Evolutionary conservation across 2,888 invertebrate species (phyloP).

Genomic region (Hypomecis atomaria): DNA sequence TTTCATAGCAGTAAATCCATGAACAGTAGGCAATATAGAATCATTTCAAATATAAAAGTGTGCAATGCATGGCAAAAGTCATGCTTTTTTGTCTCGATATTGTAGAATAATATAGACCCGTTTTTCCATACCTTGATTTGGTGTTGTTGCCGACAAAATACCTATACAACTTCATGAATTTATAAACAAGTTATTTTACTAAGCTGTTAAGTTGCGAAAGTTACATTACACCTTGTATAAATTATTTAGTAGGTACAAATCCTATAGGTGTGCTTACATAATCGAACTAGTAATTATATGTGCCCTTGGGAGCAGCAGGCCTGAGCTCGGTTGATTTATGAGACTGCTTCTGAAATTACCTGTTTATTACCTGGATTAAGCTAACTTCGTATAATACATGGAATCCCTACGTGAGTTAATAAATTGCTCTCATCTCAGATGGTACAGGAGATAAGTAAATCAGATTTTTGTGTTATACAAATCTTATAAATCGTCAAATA

Average conservation of each 20-base stretch:
- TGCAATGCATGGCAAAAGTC: no score
- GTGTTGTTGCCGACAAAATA: no score
- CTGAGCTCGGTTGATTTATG: conserved; percentile 22
- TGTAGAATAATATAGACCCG: no score
- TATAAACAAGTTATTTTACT: no score
- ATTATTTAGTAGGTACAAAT: conserved; percentile 2
- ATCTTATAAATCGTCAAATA: no score
- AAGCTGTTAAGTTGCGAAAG: no score
- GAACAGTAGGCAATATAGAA: no score
- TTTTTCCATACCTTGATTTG: no score
- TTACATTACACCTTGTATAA: not conserved
- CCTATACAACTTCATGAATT: no score
- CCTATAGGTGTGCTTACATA: conserved; percentile 6
- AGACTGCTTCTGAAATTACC: conserved; percentile 24
- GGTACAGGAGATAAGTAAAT: conserved; percentile 7
- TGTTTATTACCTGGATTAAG: conserved; percentile 29
- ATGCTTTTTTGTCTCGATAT: no score
- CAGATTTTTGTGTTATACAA: conserved; percentile 17
- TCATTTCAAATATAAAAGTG: no score
- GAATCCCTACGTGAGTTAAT: conserved; percentile 24
- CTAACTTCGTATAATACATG: conserved; percentile 15
- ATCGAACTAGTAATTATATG: conserved; percentile 19
- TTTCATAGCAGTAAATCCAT: no score
- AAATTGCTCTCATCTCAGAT: conserved; percentile 27
- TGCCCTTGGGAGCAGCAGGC: conserved; percentile 13